Conservation (phyloP, 1,140 invertebrate genomes). For the Spodoptera frugiperda region DNA sequence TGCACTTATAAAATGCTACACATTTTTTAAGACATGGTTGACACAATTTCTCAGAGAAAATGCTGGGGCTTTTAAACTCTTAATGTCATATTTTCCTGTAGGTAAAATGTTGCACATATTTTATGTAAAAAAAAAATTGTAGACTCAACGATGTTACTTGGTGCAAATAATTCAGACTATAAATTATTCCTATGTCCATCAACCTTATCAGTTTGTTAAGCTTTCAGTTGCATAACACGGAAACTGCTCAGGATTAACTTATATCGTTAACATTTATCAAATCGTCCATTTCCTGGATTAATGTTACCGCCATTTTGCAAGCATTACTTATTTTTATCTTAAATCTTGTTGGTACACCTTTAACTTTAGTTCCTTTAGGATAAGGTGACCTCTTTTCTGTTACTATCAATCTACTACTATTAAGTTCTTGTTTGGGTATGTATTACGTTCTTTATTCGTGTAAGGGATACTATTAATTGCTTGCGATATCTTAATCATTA, state of each 20-base stretch:
- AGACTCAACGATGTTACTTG: too few relatives aligned
- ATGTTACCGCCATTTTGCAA: conserved; percentile 13
- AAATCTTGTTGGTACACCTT: not conserved
- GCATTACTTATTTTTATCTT: conserved; percentile 2
- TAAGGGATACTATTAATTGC: too few relatives aligned
- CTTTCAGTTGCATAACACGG: conserved; percentile 18
- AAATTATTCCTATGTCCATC: conserved; percentile 16
- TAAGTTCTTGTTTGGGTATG: too few relatives aligned
- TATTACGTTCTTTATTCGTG: too few relatives aligned
- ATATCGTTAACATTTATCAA: conserved; percentile 42
- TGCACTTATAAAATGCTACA: not conserved
- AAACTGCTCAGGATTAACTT: conserved; percentile 26
- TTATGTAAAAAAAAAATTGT: too few relatives aligned
- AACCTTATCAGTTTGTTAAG: conserved; percentile 16
- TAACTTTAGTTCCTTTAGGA: not conserved
- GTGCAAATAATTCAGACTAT: too few relatives aligned
- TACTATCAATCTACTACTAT: too few relatives aligned
- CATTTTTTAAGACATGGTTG: conserved; percentile 4
- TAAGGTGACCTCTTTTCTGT: too few relatives aligned
- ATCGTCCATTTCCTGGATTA: conserved; percentile 28
- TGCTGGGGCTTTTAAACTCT: not conserved
- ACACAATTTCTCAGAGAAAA: conserved; percentile 1
- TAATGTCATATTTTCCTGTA: not conserved
- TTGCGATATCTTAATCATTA: too few relatives aligned
- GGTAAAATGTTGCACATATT: not conserved